Base-by-base conservation (phyloP, 1,140 invertebrate genomes). In the Thaumatotibia leucotreta region DNA sequence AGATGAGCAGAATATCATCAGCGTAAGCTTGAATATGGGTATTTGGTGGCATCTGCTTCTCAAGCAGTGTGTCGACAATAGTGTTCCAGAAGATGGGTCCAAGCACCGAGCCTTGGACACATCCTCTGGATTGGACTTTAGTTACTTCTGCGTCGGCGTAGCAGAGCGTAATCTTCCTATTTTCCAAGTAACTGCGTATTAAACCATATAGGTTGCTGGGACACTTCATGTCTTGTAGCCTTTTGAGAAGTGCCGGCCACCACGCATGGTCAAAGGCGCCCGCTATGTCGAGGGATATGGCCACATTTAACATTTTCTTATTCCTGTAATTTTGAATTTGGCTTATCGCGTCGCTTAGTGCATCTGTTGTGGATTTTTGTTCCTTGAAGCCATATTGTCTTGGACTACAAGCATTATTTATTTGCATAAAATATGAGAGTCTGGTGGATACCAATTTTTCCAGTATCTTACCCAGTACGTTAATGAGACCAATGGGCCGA, bases 181-280 rank as follows among this genome's bases (percentile, higher is more conserved):
- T 22, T 3, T 14, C n/a, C n/a, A n/a, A n/a, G n/a, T n/a, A n/a
- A n/a, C n/a, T n/a, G n/a, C n/a, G n/a, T n/a, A n/a, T n/a, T n/a
- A n/a, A n/a, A n/a, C n/a, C n/a, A n/a, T n/a, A n/a, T n/a, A n/a
- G n/a, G n/a, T n/a, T n/a, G n/a, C n/a, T n/a, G n/a, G n/a, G n/a
- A n/a, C n/a, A n/a, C n/a, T n/a, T n/a, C n/a, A n/a, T 52, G 1
- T 69, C 8, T 32, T 29, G n/a, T 0, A 79, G 45, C 24, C 70
- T 35, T 4, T 70, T 23, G 1, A 73, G 33, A 0, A 76, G 9
- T 0, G 66, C 65, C 0, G 72, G 74, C 76, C 72, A 79, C 74
- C 74, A 79, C 0, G 72, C 74, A 11, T 78, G 65, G 20, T 79
- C 70, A 29, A 74, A 79, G 0, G 72, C 72, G 1, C 72, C 72